Evolutionary conservation across 2,113 vertebrate genomes (phyloP).

Genomic region (Alces alces): DNA sequence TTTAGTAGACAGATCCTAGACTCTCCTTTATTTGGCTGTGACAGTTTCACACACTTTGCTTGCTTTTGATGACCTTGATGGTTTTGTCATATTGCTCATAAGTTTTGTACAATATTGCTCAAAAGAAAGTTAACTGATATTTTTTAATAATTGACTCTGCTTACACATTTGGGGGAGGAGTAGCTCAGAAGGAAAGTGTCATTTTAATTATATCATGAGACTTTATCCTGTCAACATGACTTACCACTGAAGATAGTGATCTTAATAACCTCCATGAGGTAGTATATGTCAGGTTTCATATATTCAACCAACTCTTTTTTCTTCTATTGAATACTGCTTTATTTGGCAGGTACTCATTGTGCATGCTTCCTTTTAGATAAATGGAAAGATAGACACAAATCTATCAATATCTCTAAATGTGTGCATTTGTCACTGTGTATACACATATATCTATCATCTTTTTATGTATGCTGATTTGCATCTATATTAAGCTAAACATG

Average conservation of each 20-base stretch:
- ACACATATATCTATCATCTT: background rate
- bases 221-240: background rate
- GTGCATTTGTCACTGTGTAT: background rate
- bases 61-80: background rate
- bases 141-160: background rate
- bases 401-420: background rate
- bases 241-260: background rate
- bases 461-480: background rate
- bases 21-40: fast-evolving
- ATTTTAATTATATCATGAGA: background rate
- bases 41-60: background rate
- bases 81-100: too few species aligned
- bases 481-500: background rate
- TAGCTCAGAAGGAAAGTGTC: background rate
- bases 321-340: background rate
- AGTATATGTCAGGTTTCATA: background rate
- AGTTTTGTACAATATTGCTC: background rate
- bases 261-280: background rate
- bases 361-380: background rate
- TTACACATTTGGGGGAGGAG: background rate
- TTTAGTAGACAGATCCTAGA: background rate
- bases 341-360: background rate
- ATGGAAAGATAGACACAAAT: background rate
- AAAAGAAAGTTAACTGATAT: background rate
- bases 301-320: background rate